These are phyloP conservation scores for Patella pellucida DNA, from an alignment of 2,888 invertebrate genomes.

Conservation along the genomic window DNA sequence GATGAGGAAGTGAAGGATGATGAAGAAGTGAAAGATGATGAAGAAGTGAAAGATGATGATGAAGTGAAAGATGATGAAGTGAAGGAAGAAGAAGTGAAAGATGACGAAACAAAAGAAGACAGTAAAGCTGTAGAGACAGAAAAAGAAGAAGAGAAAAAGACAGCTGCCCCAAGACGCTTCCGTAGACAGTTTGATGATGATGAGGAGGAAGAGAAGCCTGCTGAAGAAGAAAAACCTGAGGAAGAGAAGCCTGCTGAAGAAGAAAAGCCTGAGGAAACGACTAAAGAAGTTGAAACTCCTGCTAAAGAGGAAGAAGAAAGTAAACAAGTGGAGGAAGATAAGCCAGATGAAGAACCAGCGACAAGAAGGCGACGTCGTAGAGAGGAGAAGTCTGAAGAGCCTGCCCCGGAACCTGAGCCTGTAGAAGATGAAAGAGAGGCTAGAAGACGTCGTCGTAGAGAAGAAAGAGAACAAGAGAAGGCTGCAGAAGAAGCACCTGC, in stretches of 20 bases:
- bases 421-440: slow-evolving; percentile 40
- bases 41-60: neutral
- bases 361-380: slow-evolving; percentile 28
- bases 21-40: neutral
- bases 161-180: neutral
- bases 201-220: neutral
- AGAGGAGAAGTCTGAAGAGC: slow-evolving; percentile 27
- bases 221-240: neutral
- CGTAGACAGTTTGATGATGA: neutral
- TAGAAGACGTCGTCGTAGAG: slow-evolving; percentile 37
- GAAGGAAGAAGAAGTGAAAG: too few species aligned
- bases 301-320: slow-evolving; percentile 23
- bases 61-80: neutral
- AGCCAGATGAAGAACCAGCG: slow-evolving; percentile 24
- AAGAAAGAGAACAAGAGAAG: slow-evolving; percentile 39
- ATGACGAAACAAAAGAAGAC: too few species aligned
- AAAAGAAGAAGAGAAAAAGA: neutral
- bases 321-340: slow-evolving; percentile 21
- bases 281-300: too few species aligned
- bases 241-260: neutral
- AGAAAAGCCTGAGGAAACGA: too few species aligned
- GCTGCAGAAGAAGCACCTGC: slow-evolving; percentile 29
- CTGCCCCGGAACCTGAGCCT: slow-evolving; percentile 18
- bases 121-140: neutral
- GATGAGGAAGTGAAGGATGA: neutral